phyloP scores from a whole-genome alignment of 1,140 invertebrate genomes.

The Drosophila sulfurigaster region DNA sequence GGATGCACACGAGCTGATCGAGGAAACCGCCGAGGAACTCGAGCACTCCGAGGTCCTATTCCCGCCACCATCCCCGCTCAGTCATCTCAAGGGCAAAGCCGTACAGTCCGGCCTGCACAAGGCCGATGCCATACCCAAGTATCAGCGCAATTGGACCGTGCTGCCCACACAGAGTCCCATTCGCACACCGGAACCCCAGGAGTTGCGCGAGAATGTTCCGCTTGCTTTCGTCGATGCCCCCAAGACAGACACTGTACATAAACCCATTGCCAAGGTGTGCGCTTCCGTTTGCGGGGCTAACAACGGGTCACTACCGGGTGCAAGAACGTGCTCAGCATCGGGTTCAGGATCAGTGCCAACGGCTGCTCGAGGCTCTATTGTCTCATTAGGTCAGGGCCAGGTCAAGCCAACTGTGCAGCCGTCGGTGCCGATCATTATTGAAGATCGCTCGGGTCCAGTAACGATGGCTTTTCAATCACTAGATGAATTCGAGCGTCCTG shows the following conservation, averaged over 20 bases:
- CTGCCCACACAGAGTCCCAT: conserved; percentile 86
- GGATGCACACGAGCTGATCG: conserved; percentile 72
- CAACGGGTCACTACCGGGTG: background rate
- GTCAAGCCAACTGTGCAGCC: conserved; percentile 48
- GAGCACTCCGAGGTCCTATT: conserved; percentile 77
- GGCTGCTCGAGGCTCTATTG: conserved; percentile 41
- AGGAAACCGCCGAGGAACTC: conserved; percentile 76
- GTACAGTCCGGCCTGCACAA: conserved; percentile 86
- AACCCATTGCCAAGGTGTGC: conserved; percentile 69
- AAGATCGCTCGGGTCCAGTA: conserved; percentile 79
- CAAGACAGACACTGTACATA: conserved; percentile 69
- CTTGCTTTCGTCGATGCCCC: conserved; percentile 81
- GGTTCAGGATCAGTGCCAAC: conserved; percentile 22
- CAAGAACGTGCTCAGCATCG: background rate
- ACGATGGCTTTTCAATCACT: conserved; percentile 87
- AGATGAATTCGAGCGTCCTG: conserved; percentile 85
- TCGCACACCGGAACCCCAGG: conserved; percentile 85
- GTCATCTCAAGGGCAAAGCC: conserved; percentile 79
- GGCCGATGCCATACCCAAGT: conserved; percentile 87
- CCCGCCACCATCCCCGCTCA: conserved; percentile 81
- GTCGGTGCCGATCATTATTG: conserved; percentile 75
- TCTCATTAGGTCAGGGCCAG: background rate
- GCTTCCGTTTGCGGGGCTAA: conserved; percentile 4
- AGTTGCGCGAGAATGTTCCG: conserved; percentile 82
- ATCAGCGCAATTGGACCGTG: conserved; percentile 87